phyloP scores from a whole-genome alignment of 2,797 vertebrate species.

The Tolypeutes matacus region DNA sequence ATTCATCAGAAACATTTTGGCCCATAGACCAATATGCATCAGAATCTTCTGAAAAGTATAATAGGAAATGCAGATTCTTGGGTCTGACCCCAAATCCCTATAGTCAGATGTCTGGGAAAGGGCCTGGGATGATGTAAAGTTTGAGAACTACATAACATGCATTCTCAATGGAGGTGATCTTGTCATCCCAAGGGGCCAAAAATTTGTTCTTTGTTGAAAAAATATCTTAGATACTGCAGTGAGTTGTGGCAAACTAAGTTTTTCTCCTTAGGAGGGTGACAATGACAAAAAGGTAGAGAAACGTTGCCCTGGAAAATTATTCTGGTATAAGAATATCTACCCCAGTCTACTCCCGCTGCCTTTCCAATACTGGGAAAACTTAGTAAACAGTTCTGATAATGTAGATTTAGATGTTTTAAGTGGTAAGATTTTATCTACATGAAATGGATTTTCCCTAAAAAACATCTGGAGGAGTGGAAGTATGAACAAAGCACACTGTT shows the following conservation, averaged over 20 bases:
- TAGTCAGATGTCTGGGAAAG: background rate
- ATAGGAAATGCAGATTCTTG: background rate
- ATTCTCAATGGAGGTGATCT: background rate
- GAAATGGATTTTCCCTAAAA: slow-evolving; percentile 5
- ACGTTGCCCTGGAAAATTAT: background rate
- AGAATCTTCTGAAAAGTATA: background rate
- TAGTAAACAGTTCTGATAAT: background rate
- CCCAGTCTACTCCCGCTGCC: no score
- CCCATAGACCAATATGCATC: background rate
- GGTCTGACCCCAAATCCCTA: background rate
- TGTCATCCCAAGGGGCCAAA: no score
- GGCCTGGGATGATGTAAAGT: background rate
- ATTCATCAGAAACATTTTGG: background rate
- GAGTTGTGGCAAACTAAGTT: background rate
- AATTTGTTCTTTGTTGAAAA: background rate
- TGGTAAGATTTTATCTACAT: slow-evolving; percentile 12
- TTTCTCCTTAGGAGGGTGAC: background rate
- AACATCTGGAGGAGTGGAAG: background rate
- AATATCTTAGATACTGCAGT: background rate
- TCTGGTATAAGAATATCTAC: background rate
- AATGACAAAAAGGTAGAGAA: background rate
- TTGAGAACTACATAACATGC: background rate
- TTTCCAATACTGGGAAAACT: background rate
- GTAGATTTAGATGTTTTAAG: background rate
- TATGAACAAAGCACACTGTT: background rate